These are phyloP conservation scores for Delia radicum DNA, from an alignment of 1,140 invertebrate genomes.

Conservation along the genomic window DNA sequence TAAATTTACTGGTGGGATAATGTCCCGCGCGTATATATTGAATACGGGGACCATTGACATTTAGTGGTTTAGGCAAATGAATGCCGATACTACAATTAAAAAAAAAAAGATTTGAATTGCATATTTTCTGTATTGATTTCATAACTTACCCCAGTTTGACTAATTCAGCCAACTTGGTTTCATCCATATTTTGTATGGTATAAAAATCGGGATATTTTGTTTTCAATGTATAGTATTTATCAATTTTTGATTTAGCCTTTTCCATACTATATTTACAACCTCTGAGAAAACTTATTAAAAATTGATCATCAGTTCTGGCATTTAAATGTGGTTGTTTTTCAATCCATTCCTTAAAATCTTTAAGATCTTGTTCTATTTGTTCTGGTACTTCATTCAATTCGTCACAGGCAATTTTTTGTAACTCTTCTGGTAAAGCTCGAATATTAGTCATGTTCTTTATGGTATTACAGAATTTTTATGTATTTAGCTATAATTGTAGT, in stretches of 20 bases:
- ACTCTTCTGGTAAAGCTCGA: slow-evolving; percentile 41
- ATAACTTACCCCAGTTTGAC: slow-evolving; percentile 32
- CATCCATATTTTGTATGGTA: slow-evolving; percentile 47
- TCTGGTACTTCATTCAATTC: slow-evolving; percentile 63
- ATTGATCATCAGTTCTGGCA: slow-evolving; percentile 59
- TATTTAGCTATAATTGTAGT: too few relatives aligned
- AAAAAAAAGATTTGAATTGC: background rate
- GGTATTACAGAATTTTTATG: too few relatives aligned
- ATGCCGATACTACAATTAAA: slow-evolving; percentile 27
- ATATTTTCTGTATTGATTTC: background rate
- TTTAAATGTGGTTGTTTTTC: slow-evolving; percentile 63
- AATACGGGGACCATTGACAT: slow-evolving; percentile 49
- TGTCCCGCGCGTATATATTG: slow-evolving; percentile 47
- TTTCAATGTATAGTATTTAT: slow-evolving; percentile 63
- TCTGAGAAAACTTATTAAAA: slow-evolving; percentile 62
- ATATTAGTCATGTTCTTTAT: slow-evolving; percentile 37
- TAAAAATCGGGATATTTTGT: slow-evolving; percentile 61
- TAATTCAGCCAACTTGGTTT: slow-evolving; percentile 27
- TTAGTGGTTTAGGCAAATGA: slow-evolving; percentile 32
- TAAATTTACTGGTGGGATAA: slow-evolving; percentile 34
- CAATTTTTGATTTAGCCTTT: slow-evolving; percentile 64
- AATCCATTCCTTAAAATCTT: slow-evolving; percentile 63
- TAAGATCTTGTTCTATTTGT: slow-evolving; percentile 58
- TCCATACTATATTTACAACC: slow-evolving; percentile 69
- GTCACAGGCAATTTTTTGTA: slow-evolving; percentile 54